Conservation (phyloP, 2,888 invertebrate genomes). For the Tiliacea citrago region DNA sequence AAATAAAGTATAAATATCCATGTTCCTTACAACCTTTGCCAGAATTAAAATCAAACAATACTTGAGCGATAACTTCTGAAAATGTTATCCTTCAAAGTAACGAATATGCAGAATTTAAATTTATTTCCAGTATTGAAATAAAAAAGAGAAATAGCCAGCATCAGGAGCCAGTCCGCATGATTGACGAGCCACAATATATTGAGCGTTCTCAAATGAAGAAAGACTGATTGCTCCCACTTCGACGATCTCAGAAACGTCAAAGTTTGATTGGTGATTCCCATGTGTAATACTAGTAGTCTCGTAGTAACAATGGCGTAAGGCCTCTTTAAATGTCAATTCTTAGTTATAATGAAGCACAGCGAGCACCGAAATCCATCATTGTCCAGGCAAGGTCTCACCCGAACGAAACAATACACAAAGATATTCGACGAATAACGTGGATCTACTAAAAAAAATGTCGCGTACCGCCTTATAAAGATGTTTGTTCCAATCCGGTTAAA, state of each 20-base stretch:
- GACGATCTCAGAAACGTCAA: slow-evolving; percentile 86
- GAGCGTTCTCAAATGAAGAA: slow-evolving; percentile 75
- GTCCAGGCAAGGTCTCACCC: slow-evolving; percentile 80
- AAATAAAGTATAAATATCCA: neutral
- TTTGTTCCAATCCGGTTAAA: slow-evolving; percentile 72
- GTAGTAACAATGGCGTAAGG: slow-evolving; percentile 74
- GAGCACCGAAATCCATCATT: slow-evolving; percentile 82
- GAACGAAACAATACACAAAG: slow-evolving; percentile 79
- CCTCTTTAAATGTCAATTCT: slow-evolving; percentile 75
- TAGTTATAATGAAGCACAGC: slow-evolving; percentile 70
- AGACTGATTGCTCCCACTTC: slow-evolving; percentile 83
- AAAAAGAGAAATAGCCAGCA: slow-evolving; percentile 77
- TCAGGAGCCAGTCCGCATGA: slow-evolving; percentile 78
- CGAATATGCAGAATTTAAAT: slow-evolving; percentile 80
- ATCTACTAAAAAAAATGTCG: slow-evolving; percentile 61
- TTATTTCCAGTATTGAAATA: slow-evolving; percentile 82
- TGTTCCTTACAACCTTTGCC: neutral
- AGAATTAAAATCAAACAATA: slow-evolving; percentile 11
- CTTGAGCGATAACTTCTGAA: slow-evolving; percentile 20
- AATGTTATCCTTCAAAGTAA: slow-evolving; percentile 55
- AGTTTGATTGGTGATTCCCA: slow-evolving; percentile 89
- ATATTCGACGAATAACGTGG: slow-evolving; percentile 62
- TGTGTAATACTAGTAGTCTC: slow-evolving; percentile 89
- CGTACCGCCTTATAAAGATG: slow-evolving; percentile 60
- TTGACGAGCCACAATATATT: slow-evolving; percentile 84